phyloP scores from a whole-genome alignment of 2,888 invertebrate species.

The Horisme vitalbata region DNA sequence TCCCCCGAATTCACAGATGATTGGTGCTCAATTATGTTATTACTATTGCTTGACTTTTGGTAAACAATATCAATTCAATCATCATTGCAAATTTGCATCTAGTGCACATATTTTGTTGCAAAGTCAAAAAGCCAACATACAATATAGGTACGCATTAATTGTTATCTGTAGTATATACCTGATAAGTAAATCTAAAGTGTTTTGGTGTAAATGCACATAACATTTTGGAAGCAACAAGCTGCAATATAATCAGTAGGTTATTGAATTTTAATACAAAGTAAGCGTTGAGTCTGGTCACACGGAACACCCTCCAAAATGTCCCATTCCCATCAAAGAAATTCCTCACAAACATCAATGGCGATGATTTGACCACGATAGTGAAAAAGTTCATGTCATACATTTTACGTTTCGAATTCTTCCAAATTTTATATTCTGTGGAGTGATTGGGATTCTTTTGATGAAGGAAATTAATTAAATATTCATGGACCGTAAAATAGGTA shows the following conservation, averaged over 20 bases:
- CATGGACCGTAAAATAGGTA: constrained; percentile 1
- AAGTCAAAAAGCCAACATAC: too few relatives aligned
- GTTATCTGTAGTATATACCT: too few relatives aligned
- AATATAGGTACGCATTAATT: too few relatives aligned
- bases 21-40: constrained; percentile 40
- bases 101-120: too few relatives aligned
- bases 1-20: constrained; percentile 30
- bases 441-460: constrained; percentile 9
- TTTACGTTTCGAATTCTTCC: constrained; percentile 18
- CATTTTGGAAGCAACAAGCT: too few relatives aligned
- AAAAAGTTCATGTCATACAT: constrained; percentile 20
- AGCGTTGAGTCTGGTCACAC: constrained; percentile 16
- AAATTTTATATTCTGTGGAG: constrained; percentile 15
- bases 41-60: constrained; percentile 11
- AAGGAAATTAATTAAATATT: constrained; percentile 10
- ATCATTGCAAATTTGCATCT: too few relatives aligned
- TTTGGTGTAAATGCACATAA: too few relatives aligned
- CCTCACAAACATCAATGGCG: constrained; percentile 16
- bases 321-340: constrained; percentile 16
- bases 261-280: too few relatives aligned
- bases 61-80: constrained; percentile 6
- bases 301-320: not conserved
- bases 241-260: too few relatives aligned
- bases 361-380: constrained; percentile 19
- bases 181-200: too few relatives aligned